Conservation (phyloP, 2,113 vertebrate genomes). For the Anhinga rufa region DNA sequence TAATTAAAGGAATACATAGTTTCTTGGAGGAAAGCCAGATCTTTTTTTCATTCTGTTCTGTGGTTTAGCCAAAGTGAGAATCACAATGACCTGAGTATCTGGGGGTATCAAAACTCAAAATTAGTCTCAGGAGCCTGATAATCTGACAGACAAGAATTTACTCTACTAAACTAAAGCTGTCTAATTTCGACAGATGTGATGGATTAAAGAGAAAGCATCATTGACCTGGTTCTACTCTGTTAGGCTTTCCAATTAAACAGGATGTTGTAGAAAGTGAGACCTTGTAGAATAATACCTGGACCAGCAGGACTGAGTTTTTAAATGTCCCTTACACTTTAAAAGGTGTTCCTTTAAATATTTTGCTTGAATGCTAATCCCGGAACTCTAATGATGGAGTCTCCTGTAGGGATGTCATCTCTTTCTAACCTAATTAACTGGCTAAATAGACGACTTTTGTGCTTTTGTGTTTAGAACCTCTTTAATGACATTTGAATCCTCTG, state of each 20-base stretch:
- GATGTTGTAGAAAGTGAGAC: conserved; percentile 44
- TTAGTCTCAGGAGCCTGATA: not conserved
- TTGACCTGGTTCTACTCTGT: conserved; percentile 63
- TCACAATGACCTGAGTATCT: not conserved
- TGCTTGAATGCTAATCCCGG: not conserved
- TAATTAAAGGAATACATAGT: not conserved
- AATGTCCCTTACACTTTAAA: not conserved
- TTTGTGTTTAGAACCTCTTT: conserved; percentile 37
- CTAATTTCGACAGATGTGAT: conserved; percentile 36
- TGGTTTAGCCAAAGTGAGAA: not conserved
- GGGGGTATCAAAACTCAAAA: not conserved
- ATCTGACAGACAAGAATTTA: conserved; percentile 55
- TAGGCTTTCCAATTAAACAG: conserved; percentile 64
- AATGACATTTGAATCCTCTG: conserved; percentile 14
- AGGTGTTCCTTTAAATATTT: not conserved
- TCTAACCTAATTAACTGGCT: conserved; percentile 42
- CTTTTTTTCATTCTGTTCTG: not conserved
- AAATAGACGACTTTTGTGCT: not conserved
- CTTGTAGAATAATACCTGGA: conserved; percentile 6
- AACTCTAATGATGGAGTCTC: not conserved
- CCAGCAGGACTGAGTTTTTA: not conserved
- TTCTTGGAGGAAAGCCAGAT: not conserved
- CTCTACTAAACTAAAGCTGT: conserved; percentile 42
- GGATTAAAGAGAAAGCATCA: conserved; percentile 41
- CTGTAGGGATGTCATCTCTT: conserved; percentile 11